These are phyloP conservation scores for Diplosoma virens DNA, from an alignment of 23 tunicate genomes.

Conservation along the genomic window DNA sequence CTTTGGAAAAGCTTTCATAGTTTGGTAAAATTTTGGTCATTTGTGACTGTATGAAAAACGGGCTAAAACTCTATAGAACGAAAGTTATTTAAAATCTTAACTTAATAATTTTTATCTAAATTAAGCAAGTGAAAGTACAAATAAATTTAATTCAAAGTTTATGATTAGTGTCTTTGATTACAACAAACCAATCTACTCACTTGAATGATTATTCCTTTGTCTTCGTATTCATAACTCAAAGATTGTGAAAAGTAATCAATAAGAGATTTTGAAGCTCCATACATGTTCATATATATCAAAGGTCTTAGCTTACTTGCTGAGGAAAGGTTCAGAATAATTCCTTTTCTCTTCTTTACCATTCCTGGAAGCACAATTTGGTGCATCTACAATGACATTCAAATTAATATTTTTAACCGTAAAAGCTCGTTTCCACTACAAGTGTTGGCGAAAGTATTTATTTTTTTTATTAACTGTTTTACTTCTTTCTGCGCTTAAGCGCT, in stretches of 20 bases:
- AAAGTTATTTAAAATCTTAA: too few relatives aligned
- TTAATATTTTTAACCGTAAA: too few relatives aligned
- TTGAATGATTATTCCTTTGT: conserved; percentile 34
- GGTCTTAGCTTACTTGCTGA: background rate
- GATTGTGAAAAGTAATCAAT: conserved; percentile 37
- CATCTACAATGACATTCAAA: conserved; percentile 4
- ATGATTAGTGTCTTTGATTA: too few relatives aligned
- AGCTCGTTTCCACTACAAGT: too few relatives aligned
- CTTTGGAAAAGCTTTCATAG: background rate
- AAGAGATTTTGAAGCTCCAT: conserved; percentile 39
- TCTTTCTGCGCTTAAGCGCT: too few relatives aligned
- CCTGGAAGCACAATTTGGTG: conserved; percentile 7
- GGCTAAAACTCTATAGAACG: conserved; percentile 7
- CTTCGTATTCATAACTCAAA: conserved; percentile 39
- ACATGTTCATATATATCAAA: background rate
- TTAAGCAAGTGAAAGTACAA: too few relatives aligned
- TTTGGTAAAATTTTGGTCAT: background rate
- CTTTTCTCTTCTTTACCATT: conserved; percentile 15
- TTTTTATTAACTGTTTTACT: too few relatives aligned
- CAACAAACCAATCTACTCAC: too few relatives aligned
- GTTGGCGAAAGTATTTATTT: too few relatives aligned
- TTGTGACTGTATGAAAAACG: background rate
- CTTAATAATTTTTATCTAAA: too few relatives aligned
- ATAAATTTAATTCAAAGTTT: too few relatives aligned
- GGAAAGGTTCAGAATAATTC: conserved; percentile 15